Conservation (phyloP, 2,888 invertebrate genomes). For the Sicus ferrugineus region DNA sequence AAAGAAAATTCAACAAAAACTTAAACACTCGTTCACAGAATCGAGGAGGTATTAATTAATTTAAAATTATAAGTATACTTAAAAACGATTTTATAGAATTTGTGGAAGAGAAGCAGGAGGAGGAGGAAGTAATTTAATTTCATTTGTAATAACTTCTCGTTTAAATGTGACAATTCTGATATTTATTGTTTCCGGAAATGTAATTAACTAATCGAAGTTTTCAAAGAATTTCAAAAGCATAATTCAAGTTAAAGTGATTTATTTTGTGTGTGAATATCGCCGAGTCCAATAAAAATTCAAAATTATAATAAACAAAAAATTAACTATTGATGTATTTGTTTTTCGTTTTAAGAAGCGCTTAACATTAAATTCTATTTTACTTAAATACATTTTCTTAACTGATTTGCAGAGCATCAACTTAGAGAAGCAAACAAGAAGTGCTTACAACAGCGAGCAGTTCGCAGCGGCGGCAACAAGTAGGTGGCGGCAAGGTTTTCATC, state of each 20-base stretch:
- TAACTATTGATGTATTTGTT: background rate
- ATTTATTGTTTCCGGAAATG: background rate
- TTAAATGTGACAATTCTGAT: background rate
- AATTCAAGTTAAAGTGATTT: background rate
- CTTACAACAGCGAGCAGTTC: constrained; percentile 14
- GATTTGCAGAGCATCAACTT: constrained; percentile 4
- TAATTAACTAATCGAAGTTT: background rate
- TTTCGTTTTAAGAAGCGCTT: background rate
- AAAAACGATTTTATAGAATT: constrained; percentile 21
- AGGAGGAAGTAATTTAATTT: background rate
- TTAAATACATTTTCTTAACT: background rate
- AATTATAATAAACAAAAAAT: constrained; percentile 5
- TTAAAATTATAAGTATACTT: background rate
- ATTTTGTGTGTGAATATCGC: background rate
- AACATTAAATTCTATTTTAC: constrained; percentile 2
- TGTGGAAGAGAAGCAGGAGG: background rate
- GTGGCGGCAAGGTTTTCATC: constrained; percentile 22
- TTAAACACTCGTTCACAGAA: constrained; percentile 27
- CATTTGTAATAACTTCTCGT: background rate
- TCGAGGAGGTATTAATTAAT: constrained; percentile 25
- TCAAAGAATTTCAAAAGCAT: background rate
- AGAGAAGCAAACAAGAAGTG: constrained; percentile 3
- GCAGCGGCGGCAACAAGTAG: background rate
- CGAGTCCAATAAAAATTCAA: constrained; percentile 4
- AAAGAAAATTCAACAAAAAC: constrained; percentile 28